Conservation (phyloP, 2,113 vertebrate genomes). For the Pterocles orientalis region DNA sequence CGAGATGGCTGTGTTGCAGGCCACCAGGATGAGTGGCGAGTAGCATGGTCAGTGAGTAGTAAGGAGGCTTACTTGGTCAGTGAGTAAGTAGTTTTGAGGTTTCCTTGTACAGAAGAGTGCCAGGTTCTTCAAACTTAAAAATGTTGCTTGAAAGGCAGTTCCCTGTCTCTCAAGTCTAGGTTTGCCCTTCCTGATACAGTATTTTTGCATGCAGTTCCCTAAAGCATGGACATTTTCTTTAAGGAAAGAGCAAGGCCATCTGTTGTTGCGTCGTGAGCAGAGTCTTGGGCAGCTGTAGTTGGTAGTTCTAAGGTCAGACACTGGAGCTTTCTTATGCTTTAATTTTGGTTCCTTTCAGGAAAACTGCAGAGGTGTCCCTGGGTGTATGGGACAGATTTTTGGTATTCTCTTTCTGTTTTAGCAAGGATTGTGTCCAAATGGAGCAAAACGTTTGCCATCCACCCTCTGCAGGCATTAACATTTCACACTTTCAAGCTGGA, state of each 20-base stretch:
- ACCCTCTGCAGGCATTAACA: background rate
- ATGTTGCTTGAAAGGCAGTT: background rate
- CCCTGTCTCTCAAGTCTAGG: background rate
- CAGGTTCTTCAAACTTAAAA: background rate
- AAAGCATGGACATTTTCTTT: background rate
- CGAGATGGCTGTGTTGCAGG: background rate
- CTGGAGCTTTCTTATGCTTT: background rate
- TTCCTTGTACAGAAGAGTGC: background rate
- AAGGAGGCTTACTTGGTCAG: background rate
- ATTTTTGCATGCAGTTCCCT: background rate
- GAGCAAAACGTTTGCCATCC: background rate
- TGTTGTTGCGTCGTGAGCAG: background rate
- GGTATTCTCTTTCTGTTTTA: background rate
- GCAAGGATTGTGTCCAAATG: background rate
- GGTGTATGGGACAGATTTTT: background rate
- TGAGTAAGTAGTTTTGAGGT: background rate
- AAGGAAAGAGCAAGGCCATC: background rate
- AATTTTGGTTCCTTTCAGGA: background rate
- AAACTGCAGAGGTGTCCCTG: background rate
- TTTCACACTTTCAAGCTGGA: background rate
- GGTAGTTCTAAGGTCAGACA: background rate
- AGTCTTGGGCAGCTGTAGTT: background rate
- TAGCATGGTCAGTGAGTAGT: rapidly evolving
- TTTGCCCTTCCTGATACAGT: background rate
- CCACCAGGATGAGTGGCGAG: background rate